These are phyloP conservation scores for Myripristis murdjan DNA, from an alignment of 2,797 vertebrate genomes.

Conservation along the genomic window DNA sequence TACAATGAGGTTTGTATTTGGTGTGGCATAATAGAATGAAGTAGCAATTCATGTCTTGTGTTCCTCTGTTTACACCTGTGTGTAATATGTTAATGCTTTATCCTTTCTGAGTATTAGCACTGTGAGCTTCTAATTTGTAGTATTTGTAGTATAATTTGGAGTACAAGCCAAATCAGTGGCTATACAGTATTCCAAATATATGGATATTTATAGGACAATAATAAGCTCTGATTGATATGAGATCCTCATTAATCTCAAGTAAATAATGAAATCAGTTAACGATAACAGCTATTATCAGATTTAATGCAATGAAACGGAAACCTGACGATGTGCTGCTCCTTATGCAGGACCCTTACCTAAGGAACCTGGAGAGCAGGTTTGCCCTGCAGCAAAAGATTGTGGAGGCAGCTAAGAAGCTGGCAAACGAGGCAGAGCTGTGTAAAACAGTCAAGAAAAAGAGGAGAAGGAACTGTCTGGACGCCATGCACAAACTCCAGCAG, in stretches of 20 bases:
- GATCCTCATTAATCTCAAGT: no score
- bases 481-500: constrained; percentile 94
- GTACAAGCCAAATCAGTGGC: neutral
- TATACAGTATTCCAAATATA: neutral
- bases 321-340: neutral
- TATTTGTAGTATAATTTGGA: neutral
- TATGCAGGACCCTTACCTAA: constrained; percentile 92
- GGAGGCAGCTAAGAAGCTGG: constrained; percentile 96
- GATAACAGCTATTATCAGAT: neutral
- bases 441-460: constrained; percentile 97
- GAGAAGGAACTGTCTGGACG: constrained; percentile 93
- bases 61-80: neutral
- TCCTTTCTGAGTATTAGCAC: neutral
- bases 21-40: constrained; percentile 10
- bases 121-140: neutral
- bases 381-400: constrained; percentile 97
- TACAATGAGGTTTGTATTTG: constrained; percentile 89
- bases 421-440: constrained; percentile 91
- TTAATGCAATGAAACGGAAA: neutral
- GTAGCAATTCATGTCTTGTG: neutral
- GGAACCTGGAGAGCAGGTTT: constrained; percentile 96
- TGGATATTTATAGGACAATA: neutral
- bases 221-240: neutral
- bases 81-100: no score
- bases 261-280: neutral